These are phyloP conservation scores for Drosophila fuyamai DNA, from an alignment of 1,140 invertebrate genomes.

Conservation along the genomic window DNA sequence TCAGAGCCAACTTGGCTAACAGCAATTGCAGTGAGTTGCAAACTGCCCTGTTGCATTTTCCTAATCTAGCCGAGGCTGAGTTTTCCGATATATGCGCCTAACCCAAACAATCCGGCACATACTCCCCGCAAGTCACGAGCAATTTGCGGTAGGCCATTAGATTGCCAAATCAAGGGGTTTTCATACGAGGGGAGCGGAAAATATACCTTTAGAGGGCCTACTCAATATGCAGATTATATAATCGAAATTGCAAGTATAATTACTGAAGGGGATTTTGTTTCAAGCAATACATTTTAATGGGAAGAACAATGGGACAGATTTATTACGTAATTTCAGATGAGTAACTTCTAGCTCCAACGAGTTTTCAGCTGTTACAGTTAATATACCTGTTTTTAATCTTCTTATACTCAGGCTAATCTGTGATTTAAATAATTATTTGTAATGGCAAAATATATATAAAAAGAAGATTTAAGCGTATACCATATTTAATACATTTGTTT, in stretches of 20 bases:
- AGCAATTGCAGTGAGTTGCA: conserved; percentile 19
- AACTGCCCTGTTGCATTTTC: conserved; percentile 37
- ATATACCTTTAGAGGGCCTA: not conserved
- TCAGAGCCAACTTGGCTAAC: conserved; percentile 16
- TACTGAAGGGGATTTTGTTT: conserved; percentile 1
- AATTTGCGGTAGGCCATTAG: conserved; percentile 41
- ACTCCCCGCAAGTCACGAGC: conserved; percentile 30
- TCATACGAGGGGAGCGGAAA: not conserved
- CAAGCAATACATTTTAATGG: conserved; percentile 2
- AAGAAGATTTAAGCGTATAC: too few species aligned
- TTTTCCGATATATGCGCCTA: conserved; percentile 26
- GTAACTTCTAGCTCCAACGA: conserved; percentile 1
- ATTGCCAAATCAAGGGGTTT: conserved; percentile 22
- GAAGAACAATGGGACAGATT: conserved; percentile 18
- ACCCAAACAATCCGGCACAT: conserved; percentile 12
- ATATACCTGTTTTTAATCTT: not conserved
- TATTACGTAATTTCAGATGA: conserved; percentile 13
- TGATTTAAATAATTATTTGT: not conserved
- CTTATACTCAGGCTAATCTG: not conserved
- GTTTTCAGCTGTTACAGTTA: not conserved
- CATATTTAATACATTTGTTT: too few species aligned
- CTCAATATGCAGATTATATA: conserved; percentile 21
- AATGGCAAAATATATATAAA: too few species aligned
- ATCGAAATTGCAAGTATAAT: conserved; percentile 1
- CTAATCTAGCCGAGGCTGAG: conserved; percentile 5